Conservation (phyloP, 2,888 invertebrate species). For the Morpho deidamia region DNA sequence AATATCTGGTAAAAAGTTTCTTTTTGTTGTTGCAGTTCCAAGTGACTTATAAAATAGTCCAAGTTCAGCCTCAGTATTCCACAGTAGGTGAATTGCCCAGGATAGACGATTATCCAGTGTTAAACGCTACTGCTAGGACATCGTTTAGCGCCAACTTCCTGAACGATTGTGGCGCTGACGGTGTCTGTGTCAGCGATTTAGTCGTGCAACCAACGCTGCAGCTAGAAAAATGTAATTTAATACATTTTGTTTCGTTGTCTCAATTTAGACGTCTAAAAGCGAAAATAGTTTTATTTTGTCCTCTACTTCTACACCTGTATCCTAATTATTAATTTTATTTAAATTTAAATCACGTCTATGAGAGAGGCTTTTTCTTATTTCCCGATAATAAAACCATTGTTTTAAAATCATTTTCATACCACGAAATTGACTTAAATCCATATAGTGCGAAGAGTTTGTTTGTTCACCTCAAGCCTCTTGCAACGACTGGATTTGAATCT, state of each 20-base stretch:
- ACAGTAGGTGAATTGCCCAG: constrained; percentile 79
- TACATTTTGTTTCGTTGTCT: not conserved
- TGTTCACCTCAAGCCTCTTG: no score
- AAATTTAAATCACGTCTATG: no score
- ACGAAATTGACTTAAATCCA: no score
- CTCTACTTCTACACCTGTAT: no score
- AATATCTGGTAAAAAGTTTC: no score
- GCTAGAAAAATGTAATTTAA: constrained; percentile 72
- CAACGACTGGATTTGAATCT: no score
- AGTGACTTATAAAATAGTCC: constrained; percentile 89
- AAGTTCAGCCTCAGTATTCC: constrained; percentile 79
- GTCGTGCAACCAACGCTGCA: constrained; percentile 80
- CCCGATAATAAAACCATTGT: no score
- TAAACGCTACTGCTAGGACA: constrained; percentile 91
- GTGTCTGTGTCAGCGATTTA: constrained; percentile 91
- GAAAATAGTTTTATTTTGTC: no score
- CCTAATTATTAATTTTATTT: no score
- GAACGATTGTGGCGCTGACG: constrained; percentile 94
- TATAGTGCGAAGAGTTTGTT: no score
- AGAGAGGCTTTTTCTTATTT: no score
- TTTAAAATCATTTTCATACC: no score
- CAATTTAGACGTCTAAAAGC: not conserved
- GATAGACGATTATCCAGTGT: constrained; percentile 89
- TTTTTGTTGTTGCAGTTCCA: constrained; percentile 77
- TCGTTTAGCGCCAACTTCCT: constrained; percentile 91